Base-by-base conservation (phyloP, 2,797 vertebrate species). In the Chaetophractus vellerosus region DNA sequence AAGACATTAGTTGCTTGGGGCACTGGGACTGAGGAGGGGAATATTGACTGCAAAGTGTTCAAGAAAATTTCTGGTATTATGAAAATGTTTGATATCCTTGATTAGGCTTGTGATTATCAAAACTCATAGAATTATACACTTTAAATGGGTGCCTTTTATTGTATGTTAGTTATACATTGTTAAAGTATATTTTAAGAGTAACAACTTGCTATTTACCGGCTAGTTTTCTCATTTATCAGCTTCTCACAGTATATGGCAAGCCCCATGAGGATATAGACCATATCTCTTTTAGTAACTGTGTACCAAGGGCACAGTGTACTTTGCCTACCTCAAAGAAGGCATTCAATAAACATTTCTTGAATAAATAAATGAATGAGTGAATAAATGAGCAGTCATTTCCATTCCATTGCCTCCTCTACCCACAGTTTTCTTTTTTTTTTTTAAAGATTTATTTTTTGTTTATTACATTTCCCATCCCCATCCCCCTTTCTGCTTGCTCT, bases 401-500 rank as follows among this genome's bases (percentile, higher is more conserved):
- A 68, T 68, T 93, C 6, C 14, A 16, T 5, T 69, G 41, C 18
- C 71, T 89, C 8, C 28, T n/a, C 3, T 55, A 82, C 15, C 28
- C 38, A 55, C 76, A 75, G 45, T 95, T 95, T 95, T 55, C 92
- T 94, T n/a, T n/a, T n/a, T n/a, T n/a, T n/a, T n/a, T n/a, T n/a
- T n/a, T n/a, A n/a, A n/a, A n/a, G n/a, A n/a, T n/a, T n/a, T n/a
- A n/a, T n/a, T n/a, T n/a, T n/a, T n/a, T n/a, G n/a, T n/a, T n/a
- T n/a, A n/a, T n/a, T n/a, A n/a, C n/a, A n/a, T n/a, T n/a, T n/a
- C n/a, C n/a, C n/a, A n/a, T n/a, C n/a, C n/a, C n/a, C n/a, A n/a
- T n/a, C n/a, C n/a, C n/a, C n/a, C n/a, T n/a, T n/a, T n/a, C n/a
- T n/a, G n/a, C n/a, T n/a, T n/a, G n/a, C n/a, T n/a, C n/a, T n/a